These are phyloP conservation scores for Drosophila watanabei DNA, from an alignment of 1,140 invertebrate species.

Conservation along the genomic window DNA sequence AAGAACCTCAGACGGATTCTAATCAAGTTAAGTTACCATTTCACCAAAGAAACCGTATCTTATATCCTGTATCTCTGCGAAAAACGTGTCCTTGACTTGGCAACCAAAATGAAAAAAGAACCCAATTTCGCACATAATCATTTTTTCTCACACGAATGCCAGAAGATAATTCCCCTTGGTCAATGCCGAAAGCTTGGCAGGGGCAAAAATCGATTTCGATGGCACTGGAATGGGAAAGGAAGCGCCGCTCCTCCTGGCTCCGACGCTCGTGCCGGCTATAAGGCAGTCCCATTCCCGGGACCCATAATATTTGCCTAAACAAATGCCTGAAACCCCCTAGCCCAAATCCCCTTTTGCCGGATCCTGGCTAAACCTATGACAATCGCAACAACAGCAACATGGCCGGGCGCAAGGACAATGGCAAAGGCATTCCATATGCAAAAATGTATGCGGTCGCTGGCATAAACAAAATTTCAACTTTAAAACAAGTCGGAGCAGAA, in stretches of 20 bases:
- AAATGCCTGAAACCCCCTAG: constrained; percentile 33
- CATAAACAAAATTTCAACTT: constrained; percentile 59
- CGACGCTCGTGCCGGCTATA: constrained; percentile 27
- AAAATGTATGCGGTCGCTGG: constrained; percentile 50
- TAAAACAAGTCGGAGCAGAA: constrained; percentile 52
- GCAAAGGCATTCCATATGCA: constrained; percentile 53
- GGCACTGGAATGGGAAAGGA: constrained; percentile 4
- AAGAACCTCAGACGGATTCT: background rate
- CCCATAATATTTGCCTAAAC: constrained; percentile 56
- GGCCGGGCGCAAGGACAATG: constrained; percentile 26
- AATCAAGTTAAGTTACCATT: background rate
- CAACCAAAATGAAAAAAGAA: background rate
- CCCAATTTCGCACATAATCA: constrained; percentile 12
- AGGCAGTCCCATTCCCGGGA: constrained; percentile 49
- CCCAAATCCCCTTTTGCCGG: constrained; percentile 19
- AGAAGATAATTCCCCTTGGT: constrained; percentile 20
- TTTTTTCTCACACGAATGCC: constrained; percentile 23
- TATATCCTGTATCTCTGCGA: background rate
- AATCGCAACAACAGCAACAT: constrained; percentile 15
- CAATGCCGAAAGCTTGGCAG: constrained; percentile 9
- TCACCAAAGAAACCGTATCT: too few relatives aligned
- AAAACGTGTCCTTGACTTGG: constrained; percentile 6
- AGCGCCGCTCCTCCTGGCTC: constrained; percentile 6
- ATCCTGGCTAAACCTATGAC: constrained; percentile 26
- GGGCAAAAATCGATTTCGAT: constrained; percentile 32